These are phyloP conservation scores for Drosophila sucinea DNA, from an alignment of 1,140 invertebrate genomes.

Conservation along the genomic window DNA sequence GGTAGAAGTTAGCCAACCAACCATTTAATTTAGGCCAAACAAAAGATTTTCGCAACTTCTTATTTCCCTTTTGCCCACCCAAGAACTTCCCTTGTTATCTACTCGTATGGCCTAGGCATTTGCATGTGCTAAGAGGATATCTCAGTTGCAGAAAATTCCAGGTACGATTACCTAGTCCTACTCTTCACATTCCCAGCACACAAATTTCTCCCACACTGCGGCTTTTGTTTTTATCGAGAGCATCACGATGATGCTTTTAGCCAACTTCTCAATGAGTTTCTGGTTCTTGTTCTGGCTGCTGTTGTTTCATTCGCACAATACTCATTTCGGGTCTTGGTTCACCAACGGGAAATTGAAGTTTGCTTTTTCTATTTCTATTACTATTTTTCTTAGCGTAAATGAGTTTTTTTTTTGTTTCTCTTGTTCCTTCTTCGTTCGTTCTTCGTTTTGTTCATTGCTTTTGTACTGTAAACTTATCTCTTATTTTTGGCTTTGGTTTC, in stretches of 20 bases:
- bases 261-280: constrained; percentile 23
- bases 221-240: constrained; percentile 42
- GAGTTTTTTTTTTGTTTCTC: constrained; percentile 22
- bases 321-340: constrained; percentile 36
- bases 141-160: constrained; percentile 7
- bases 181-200: not conserved
- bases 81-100: not conserved
- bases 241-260: constrained; percentile 32
- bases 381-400: constrained; percentile 22
- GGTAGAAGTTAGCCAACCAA: no score
- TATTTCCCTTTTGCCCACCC: not conserved
- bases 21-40: not conserved
- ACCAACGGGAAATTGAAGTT: constrained; percentile 57
- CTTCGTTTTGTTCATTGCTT: constrained; percentile 60
- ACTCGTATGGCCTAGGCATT: not conserved
- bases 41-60: not conserved
- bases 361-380: constrained; percentile 28
- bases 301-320: not conserved
- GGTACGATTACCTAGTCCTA: constrained; percentile 31
- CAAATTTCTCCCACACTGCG: not conserved
- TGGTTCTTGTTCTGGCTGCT: constrained; percentile 35
- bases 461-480: constrained; percentile 59
- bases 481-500: constrained; percentile 61
- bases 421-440: constrained; percentile 8
- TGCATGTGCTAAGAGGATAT: constrained; percentile 8